Base-by-base conservation (phyloP, 1,140 invertebrate genomes). In the Vollenhovia emeryi region DNA sequence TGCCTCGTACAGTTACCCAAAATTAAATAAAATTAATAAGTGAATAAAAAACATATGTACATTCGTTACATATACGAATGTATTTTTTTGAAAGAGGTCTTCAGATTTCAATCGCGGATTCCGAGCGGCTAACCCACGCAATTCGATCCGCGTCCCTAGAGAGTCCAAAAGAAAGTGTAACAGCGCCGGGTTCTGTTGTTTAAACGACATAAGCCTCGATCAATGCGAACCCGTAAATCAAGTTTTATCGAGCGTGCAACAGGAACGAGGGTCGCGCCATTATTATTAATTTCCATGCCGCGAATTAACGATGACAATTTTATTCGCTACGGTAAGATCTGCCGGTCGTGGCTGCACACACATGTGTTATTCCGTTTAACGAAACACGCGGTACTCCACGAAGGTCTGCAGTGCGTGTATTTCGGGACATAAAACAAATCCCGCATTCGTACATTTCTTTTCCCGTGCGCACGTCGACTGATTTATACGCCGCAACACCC, bases 321-420 rank as follows among this genome's bases (percentile, higher is more conserved):
- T 74, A 45, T 30, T 59, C 30, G 13, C 21, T 11, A 8, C 13
- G n/a, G 5, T 66, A 36, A 40, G 15, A 27, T 8, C 4, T 55
- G 7, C 60, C 13, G 33, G 62, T 6, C 45, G 30, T 43, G 73
- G 13, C 2, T 36, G 45, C 36, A 55, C 36, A 55, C 36, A 69
- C 88, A 89, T 15, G 24, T 89, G 88, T 83, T 89, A 30, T 36
- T 62, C 45, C 64, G 86, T 82, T 89, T 75, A 71, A 78, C 66
- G 30, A 74, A 84, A 64, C 66, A 57, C 66, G 86, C 13, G 40
- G 76, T 36, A 55, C 13, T 50, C 59, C 15, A 40, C 50, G 48
- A 69, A 64, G 83, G 36, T 18, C 21, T 48, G 21, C 24, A 62
- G 30, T 3, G 24, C 57, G 27, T 68, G 71, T 55, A 59, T 57